These are phyloP conservation scores for Drosophila suboccidentalis DNA, from an alignment of 2,888 invertebrate species.

Conservation along the genomic window DNA sequence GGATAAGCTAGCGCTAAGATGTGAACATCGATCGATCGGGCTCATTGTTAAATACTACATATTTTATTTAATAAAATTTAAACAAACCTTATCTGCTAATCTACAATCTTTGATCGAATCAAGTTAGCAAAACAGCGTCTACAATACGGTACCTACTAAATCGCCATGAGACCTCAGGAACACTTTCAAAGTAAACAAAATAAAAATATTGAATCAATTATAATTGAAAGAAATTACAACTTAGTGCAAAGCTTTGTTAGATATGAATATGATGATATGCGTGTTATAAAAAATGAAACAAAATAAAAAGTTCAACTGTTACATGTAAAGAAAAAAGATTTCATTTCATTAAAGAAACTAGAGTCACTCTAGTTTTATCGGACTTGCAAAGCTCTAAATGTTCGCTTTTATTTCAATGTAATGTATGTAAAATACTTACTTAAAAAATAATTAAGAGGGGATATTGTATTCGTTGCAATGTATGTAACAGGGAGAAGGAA, in stretches of 20 bases:
- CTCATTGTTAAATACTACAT: slow-evolving; percentile 70
- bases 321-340: slow-evolving; percentile 53
- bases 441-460: too few species aligned
- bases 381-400: too few species aligned
- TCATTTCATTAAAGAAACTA: slow-evolving; percentile 32
- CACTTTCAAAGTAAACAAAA: slow-evolving; percentile 64
- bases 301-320: slow-evolving; percentile 71
- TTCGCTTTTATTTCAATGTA: too few species aligned
- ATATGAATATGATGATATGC: slow-evolving; percentile 54
- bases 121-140: slow-evolving; percentile 51
- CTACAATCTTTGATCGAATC: slow-evolving; percentile 55
- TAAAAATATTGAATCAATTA: slow-evolving; percentile 19
- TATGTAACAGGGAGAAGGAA: too few species aligned
- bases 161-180: slow-evolving; percentile 68
- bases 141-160: slow-evolving; percentile 57
- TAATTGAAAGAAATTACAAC: slow-evolving; percentile 19
- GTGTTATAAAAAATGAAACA: slow-evolving; percentile 54
- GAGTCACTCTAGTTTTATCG: not conserved
- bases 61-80: slow-evolving; percentile 78
- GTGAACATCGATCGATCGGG: slow-evolving; percentile 57
- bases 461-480: too few species aligned
- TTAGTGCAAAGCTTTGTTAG: slow-evolving; percentile 62
- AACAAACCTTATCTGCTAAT: slow-evolving; percentile 55
- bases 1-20: slow-evolving; percentile 51
- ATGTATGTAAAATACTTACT: too few species aligned